These are phyloP conservation scores for Microctenopoma lineatum DNA, from an alignment of 2,797 vertebrate species.

Conservation along the genomic window DNA sequence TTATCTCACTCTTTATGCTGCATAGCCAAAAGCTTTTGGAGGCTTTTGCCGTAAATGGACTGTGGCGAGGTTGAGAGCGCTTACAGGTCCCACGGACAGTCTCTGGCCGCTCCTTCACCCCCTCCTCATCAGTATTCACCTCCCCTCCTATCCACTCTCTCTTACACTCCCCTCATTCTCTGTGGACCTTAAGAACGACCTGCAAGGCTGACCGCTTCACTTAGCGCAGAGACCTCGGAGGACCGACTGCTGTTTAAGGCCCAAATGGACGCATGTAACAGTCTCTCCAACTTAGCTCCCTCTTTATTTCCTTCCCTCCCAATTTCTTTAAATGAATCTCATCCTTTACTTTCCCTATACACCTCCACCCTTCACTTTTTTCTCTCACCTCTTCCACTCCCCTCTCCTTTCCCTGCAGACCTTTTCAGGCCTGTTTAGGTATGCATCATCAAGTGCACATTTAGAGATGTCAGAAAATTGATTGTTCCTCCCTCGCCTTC, in stretches of 20 bases:
- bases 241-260: slow-evolving; percentile 50
- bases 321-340: slow-evolving; percentile 71
- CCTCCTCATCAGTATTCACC: slow-evolving; percentile 67
- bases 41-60: slow-evolving; percentile 45
- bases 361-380: slow-evolving; percentile 6
- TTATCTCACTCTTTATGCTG: slow-evolving; percentile 49
- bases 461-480: slow-evolving; percentile 76
- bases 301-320: slow-evolving; percentile 61
- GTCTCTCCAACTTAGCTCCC: slow-evolving; percentile 54
- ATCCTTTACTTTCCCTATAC: slow-evolving; percentile 27
- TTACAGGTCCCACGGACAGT: slow-evolving; percentile 40
- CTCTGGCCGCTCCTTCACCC: slow-evolving; percentile 49
- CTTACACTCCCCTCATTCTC: slow-evolving; percentile 51
- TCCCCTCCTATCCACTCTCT: slow-evolving; percentile 26
- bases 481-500: slow-evolving; percentile 73
- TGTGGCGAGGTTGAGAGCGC: slow-evolving; percentile 27
- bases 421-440: slow-evolving; percentile 71
- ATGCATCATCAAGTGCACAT: slow-evolving; percentile 82
- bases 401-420: slow-evolving; percentile 58
- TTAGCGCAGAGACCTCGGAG: slow-evolving; percentile 49
- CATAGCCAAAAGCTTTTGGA: slow-evolving; percentile 26
- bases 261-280: slow-evolving; percentile 46
- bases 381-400: slow-evolving; percentile 48
- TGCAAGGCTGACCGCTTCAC: slow-evolving; percentile 54
- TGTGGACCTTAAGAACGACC: slow-evolving; percentile 49